Conservation (phyloP, 1,140 invertebrate species). For the Ooceraea biroi region DNA sequence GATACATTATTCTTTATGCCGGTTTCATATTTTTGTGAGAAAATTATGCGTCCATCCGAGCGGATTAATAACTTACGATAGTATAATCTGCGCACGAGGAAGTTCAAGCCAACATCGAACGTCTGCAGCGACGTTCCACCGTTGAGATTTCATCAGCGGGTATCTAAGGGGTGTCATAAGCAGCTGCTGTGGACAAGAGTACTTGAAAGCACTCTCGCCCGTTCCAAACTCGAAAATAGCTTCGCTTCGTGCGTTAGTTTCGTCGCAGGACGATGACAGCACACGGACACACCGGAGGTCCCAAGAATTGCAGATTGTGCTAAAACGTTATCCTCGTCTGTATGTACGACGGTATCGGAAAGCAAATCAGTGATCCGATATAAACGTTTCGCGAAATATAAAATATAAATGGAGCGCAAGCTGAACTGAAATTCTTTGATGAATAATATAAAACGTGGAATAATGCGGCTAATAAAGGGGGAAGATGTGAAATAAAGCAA, state of each 20-base stretch:
- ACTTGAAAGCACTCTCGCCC: slow-evolving; percentile 49
- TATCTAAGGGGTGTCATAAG: slow-evolving; percentile 58
- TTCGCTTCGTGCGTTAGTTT: slow-evolving; percentile 47
- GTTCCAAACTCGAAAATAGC: slow-evolving; percentile 61
- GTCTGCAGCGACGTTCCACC: slow-evolving; percentile 35
- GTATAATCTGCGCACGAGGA: slow-evolving; percentile 26
- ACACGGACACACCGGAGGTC: neutral
- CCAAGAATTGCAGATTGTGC: slow-evolving; percentile 26
- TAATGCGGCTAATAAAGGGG: no score
- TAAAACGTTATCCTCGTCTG: slow-evolving; percentile 7
- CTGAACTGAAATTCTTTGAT: no score
- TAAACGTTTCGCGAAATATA: neutral
- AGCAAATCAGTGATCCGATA: neutral
- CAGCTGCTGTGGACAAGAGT: slow-evolving; percentile 60
- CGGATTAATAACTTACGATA: slow-evolving; percentile 9
- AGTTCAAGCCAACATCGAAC: slow-evolving; percentile 36
- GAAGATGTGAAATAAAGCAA: no score
- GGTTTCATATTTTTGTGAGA: no score
- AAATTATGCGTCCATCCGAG: neutral
- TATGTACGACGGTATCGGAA: neutral
- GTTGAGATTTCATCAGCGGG: slow-evolving; percentile 55
- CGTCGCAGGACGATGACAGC: slow-evolving; percentile 20
- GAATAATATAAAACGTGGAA: no score
- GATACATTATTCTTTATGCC: neutral
- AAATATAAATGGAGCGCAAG: neutral